Percentiles rank a stretch among this genome's conserved stretches.
Conservation (phyloP, 2,797 vertebrate genomes). For the Tokudaia muenninki region DNA sequence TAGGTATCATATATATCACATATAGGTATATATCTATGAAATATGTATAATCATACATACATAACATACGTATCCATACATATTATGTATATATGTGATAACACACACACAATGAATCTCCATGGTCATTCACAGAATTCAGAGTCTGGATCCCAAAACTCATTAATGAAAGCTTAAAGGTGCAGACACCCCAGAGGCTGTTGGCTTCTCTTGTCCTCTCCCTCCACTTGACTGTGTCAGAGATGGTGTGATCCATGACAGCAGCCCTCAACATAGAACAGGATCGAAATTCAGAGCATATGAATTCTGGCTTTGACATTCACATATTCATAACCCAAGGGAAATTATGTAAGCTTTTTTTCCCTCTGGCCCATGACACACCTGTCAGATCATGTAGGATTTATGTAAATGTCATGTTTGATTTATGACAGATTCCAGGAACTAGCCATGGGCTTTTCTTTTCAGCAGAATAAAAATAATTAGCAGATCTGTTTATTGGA, state of each 20-base stretch:
- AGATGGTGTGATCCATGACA: conserved; percentile 37
- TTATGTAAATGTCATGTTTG: conserved; percentile 64
- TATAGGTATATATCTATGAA: too few species aligned
- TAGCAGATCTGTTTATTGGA: conserved; percentile 19
- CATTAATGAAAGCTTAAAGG: background rate
- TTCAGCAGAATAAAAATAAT: conserved; percentile 46
- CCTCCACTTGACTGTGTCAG: conserved; percentile 15
- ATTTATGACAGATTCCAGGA: conserved; percentile 50
- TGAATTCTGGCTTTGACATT: conserved; percentile 21
- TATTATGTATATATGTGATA: too few species aligned
- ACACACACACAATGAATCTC: background rate
- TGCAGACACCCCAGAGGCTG: background rate
- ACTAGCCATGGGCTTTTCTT: conserved; percentile 11
- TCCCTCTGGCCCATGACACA: conserved; percentile 64
- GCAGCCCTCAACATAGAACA: background rate
- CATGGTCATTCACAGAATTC: background rate
- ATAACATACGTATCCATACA: too few species aligned
- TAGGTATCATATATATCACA: too few species aligned
- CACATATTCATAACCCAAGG: conserved; percentile 73
- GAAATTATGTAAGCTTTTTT: conserved; percentile 76
- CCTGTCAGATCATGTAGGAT: conserved; percentile 75
- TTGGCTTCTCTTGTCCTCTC: conserved; percentile 26
- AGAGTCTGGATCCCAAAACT: background rate
- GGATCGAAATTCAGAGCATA: conserved; percentile 30
- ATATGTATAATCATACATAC: too few species aligned